Evolutionary conservation across 2,888 invertebrate species (phyloP), one percentile per base, ranked within the genome.

Genomic region (Xylota sylvarum): DNA sequence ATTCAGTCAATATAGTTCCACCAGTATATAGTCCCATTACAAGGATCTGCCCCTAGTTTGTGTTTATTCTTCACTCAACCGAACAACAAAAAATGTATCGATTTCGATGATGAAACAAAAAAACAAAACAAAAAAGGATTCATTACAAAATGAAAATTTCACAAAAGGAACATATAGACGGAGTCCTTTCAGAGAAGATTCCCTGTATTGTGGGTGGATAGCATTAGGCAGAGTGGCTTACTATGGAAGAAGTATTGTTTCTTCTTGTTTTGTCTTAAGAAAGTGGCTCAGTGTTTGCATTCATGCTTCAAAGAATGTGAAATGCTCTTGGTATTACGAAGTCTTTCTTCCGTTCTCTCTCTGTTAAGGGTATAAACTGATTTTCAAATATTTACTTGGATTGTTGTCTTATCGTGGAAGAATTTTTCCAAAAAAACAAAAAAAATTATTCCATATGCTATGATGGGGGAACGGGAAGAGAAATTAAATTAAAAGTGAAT

Each of bases 361-460:
- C 12, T 62, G 50, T 64, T 55, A 50, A 77, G 82, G 58, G 62
- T 65, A 83, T 72, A 83, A 82, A 78, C 67, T 83, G 52, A 60
- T 72, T 72, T 83, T 78, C 72, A 83, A 83, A 83, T 77, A 78
- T 83, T 83, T 78, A 72, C 82, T 78, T 65, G 43, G 65, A 65
- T 77, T 77, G 72, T 65, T 77, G 48, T 64, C 50, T 40, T 60
- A 30, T 30, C 50, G 73, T 17, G 73, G 12, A n/a, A 10, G 52
- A 37, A 30, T 10, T 48, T 19, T 35, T 27, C 4, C 1, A 9
- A 27, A 30, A 30, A 17, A 46, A 32, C 3, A 9, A 64, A 23
- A 23, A 23, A 23, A 23, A 23, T 23, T n/a, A n/a, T n/a, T n/a
- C 23, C 23, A 23, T 23, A 23, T 23, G 23, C 23, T 23, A 2